Evolutionary conservation across 2,797 vertebrate species (phyloP).

Genomic region (Anguilla obscura): DNA sequence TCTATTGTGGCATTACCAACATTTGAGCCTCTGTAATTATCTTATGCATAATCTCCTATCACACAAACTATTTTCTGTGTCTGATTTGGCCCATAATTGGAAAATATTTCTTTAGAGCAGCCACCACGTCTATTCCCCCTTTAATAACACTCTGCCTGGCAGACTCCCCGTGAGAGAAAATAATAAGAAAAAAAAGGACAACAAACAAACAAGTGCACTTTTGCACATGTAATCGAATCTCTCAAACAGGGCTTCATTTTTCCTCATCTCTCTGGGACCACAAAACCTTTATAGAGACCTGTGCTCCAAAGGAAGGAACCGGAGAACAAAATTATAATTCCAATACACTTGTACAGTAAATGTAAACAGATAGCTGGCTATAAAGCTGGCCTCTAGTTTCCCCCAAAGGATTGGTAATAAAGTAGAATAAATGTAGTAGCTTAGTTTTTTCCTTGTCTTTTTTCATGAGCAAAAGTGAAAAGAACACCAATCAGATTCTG

Average conservation of each 20-base stretch:
- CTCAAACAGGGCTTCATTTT: conserved; percentile 78
- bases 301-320: conserved; percentile 68
- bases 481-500: conserved; percentile 54
- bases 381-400: conserved; percentile 64
- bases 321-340: conserved; percentile 79
- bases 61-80: conserved; percentile 59
- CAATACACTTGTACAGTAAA: conserved; percentile 73
- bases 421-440: conserved; percentile 78
- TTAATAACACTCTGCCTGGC: conserved; percentile 71
- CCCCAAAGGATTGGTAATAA: conserved; percentile 74
- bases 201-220: conserved; percentile 67
- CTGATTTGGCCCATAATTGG: conserved; percentile 66
- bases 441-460: conserved; percentile 62
- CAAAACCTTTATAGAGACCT: conserved; percentile 77
- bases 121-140: conserved; percentile 58
- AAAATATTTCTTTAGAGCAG: conserved; percentile 64
- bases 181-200: conserved; percentile 35
- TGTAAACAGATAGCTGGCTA: conserved; percentile 71
- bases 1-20: conserved; percentile 60
- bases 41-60: conserved; percentile 65
- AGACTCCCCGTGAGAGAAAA: conserved; percentile 67
- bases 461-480: conserved; percentile 67
- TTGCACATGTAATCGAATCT: conserved; percentile 76
- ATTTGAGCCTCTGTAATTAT: conserved; percentile 61
- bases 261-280: conserved; percentile 77